Evolutionary conservation across 2,113 vertebrate species (phyloP).

Genomic region (Malurus elegans): DNA sequence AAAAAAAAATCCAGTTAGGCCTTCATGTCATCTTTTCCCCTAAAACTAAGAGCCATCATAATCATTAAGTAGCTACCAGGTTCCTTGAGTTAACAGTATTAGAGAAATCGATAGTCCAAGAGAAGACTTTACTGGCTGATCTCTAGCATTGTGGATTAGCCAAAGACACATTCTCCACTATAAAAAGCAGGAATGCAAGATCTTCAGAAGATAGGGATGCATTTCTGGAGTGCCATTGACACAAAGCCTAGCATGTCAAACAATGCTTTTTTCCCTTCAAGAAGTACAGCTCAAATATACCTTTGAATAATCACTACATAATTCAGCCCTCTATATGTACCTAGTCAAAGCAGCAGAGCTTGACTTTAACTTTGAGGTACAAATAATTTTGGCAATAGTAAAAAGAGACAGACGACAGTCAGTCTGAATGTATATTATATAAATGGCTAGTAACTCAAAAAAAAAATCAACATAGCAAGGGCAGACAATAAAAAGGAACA

Average conservation of each 20-base stretch:
- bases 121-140: background rate
- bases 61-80: background rate
- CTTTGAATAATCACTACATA: background rate
- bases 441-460: background rate
- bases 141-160: background rate
- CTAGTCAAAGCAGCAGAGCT: background rate
- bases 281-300: background rate
- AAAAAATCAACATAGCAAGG: background rate
- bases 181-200: background rate
- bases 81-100: background rate
- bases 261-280: background rate
- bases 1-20: background rate
- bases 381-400: background rate
- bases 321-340: background rate
- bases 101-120: background rate
- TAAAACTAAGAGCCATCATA: background rate
- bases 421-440: background rate
- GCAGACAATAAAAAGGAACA: background rate
- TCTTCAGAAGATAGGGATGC: background rate
- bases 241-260: background rate
- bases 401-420: background rate
- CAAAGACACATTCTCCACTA: background rate
- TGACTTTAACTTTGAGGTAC: background rate
- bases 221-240: background rate
- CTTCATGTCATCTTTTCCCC: background rate